Evolutionary conservation across 2,888 invertebrate species (phyloP), one percentile per base, ranked within the genome.

Genomic region (Agrilus biguttatus): DNA sequence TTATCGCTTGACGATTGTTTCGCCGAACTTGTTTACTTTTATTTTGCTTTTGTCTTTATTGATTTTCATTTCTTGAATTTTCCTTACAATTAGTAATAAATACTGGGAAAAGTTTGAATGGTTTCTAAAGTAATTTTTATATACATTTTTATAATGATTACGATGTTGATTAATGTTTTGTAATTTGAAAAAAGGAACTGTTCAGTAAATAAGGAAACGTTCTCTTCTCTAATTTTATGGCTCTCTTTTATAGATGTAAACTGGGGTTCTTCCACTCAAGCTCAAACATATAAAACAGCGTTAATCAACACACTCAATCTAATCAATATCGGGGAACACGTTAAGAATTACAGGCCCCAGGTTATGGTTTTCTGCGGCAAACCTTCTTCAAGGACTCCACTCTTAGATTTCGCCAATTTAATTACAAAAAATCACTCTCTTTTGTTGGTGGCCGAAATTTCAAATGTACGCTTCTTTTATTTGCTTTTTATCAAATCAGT

Each of bases 211-310:
- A 28, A 28, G 10, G 21, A 21, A 28, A 28, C 28, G 10, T 2
- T 10, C 10, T 10, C 10, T 10, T 28, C 28, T 28, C 21, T 40
- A 32, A 33, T 17, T 14, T 39, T 39, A 34, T 34, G 10, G 36
- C 14, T 33, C 32, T 38, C 21, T 36, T 32, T 55, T 60, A 36
- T 53, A 77, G 88, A 95, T 61, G 93, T 93, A 3, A 96, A 96
- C 66, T 96, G 96, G 96, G 96, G 96, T 19, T 91, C 92, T 44
- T 90, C 92, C 7, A 91, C 93, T 0, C 95, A 96, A 65, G 95
- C 95, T 0, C 95, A 96, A 66, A 89, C 83, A 32, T 96, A 95
- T 68, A 92, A 91, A 65, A 84, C 84, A 8, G 93, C 96, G 1
- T 64, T 97, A 4, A 79, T 83, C 8, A 83, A 88, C 13, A 84